A percentile compares a stretch with the other conserved stretches of the same genome.
These are phyloP conservation scores for Hylyphantes graminicola DNA, from an alignment of 1,140 invertebrate species.

Conservation along the genomic window DNA sequence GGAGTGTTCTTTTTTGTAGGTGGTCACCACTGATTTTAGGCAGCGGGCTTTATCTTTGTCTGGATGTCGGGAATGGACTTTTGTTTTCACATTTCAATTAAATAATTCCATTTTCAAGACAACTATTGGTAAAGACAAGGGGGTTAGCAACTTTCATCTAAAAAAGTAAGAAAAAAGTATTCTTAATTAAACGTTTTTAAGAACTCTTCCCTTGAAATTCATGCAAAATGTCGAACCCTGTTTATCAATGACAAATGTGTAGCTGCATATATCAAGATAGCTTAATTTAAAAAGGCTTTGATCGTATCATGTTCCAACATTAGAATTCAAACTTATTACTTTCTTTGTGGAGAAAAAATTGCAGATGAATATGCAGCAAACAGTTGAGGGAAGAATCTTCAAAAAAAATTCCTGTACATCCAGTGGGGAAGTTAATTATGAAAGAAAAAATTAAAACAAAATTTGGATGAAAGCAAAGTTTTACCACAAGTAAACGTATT, in stretches of 20 bases:
- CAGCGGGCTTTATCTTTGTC: neutral
- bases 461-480: neutral
- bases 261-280: slow-evolving; percentile 1
- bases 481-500: neutral
- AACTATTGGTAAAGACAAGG: neutral
- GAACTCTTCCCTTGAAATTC: neutral
- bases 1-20: neutral
- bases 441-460: neutral
- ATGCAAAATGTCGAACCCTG: too few species aligned
- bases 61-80: neutral
- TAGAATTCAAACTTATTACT: neutral
- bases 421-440: neutral
- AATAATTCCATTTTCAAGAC: neutral
- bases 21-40: neutral
- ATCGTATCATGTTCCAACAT: neutral
- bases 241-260: neutral
- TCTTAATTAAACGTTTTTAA: neutral
- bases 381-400: neutral
- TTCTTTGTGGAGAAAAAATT: slow-evolving; percentile 4
- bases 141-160: neutral
- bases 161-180: neutral
- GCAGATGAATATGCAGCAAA: neutral
- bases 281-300: neutral
- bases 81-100: neutral
- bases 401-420: neutral